phyloP scores from a whole-genome alignment of 1,140 invertebrate species.

The Hydropsyche tenuis region DNA sequence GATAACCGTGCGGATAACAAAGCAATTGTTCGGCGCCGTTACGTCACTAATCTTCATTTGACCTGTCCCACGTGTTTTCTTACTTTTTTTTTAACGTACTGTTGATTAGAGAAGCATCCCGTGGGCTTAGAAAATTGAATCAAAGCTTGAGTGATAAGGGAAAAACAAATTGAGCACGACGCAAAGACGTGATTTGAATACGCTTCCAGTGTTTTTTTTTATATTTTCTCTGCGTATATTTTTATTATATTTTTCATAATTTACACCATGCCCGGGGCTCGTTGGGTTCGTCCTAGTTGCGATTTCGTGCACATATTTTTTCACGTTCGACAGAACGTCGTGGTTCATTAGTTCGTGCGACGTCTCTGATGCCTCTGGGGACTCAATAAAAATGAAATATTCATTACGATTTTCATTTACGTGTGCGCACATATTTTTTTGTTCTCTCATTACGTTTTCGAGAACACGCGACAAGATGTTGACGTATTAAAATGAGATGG shows the following conservation, averaged over 20 bases:
- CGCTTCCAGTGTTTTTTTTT: conserved; percentile 16
- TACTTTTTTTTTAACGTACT: conserved; percentile 46
- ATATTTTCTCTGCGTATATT: conserved; percentile 26
- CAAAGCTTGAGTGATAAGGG: conserved; percentile 49
- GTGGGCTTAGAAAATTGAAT: conserved; percentile 46
- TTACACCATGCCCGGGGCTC: conserved; percentile 6
- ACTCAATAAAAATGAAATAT: conserved; percentile 23
- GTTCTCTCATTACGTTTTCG: neutral
- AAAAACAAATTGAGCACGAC: conserved; percentile 49
- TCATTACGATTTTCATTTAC: conserved; percentile 13
- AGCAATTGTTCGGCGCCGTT: conserved; percentile 41
- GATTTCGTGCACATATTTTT: conserved; percentile 13
- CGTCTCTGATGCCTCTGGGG: conserved; percentile 5
- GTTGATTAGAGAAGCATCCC: conserved; percentile 46
- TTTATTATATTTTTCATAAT: conserved; percentile 41
- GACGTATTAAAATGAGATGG: conserved; percentile 27
- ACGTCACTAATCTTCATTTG: conserved; percentile 51
- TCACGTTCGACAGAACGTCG: conserved; percentile 6
- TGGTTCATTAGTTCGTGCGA: conserved; percentile 17
- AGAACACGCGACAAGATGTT: conserved; percentile 5
- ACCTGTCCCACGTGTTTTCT: conserved; percentile 48
- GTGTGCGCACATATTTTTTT: neutral
- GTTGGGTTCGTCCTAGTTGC: neutral
- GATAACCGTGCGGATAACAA: conserved; percentile 41
- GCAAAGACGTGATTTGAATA: conserved; percentile 49